phyloP scores from a whole-genome alignment of 1,140 invertebrate species.

The Zaprionus kolodkinae region DNA sequence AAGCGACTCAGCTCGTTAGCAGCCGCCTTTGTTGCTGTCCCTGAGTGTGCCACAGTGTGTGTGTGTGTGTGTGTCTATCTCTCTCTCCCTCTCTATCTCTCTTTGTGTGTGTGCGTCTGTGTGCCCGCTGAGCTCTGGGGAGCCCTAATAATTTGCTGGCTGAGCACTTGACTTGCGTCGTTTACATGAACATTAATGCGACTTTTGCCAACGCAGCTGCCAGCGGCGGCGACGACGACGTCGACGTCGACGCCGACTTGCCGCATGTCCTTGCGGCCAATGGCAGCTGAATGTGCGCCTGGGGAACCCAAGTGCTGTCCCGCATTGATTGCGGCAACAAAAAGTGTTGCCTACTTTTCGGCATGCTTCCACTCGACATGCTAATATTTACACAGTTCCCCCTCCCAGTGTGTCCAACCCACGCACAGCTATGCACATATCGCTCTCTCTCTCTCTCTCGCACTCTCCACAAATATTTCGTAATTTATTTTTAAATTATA shows the following conservation, averaged over 20 bases:
- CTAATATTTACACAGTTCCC: slow-evolving; percentile 34
- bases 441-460: neutral
- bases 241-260: neutral
- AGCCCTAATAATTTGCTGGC: slow-evolving; percentile 70
- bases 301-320: slow-evolving; percentile 29
- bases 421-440: slow-evolving; percentile 1
- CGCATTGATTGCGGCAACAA: slow-evolving; percentile 54
- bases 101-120: neutral
- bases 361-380: slow-evolving; percentile 24
- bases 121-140: slow-evolving; percentile 29
- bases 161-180: slow-evolving; percentile 65
- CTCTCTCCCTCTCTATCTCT: no score
- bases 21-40: neutral
- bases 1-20: slow-evolving; percentile 45
- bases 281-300: slow-evolving; percentile 36
- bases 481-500: slow-evolving; percentile 58
- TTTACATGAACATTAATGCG: slow-evolving; percentile 76
- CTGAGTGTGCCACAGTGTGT: no score
- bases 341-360: slow-evolving; percentile 53
- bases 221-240: neutral
- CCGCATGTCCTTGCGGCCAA: slow-evolving; percentile 17
- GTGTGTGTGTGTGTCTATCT: neutral
- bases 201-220: slow-evolving; percentile 70
- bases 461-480: slow-evolving; percentile 21
- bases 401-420: neutral